Percentiles rank a stretch among this genome's conserved stretches.
Evolutionary conservation across 2,888 invertebrate species (phyloP).

Genomic region (Noctua pronuba): DNA sequence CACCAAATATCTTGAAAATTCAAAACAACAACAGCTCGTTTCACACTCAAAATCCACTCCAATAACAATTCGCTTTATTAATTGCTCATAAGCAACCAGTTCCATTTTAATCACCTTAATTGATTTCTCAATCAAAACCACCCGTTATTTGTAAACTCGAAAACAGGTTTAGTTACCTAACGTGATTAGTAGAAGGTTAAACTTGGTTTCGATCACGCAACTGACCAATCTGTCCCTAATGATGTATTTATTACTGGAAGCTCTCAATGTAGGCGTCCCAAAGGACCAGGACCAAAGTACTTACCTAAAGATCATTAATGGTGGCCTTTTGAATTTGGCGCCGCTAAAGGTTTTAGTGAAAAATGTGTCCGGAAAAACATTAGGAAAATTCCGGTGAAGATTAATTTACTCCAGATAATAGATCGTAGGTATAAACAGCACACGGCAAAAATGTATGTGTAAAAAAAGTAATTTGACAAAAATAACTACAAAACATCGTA

Average conservation of each 20-base stretch:
- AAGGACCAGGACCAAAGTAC: background rate
- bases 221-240: slow-evolving; percentile 37
- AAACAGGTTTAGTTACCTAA: slow-evolving; percentile 42
- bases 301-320: background rate
- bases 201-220: slow-evolving; percentile 37
- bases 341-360: background rate
- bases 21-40: slow-evolving; percentile 2
- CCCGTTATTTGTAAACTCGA: slow-evolving; percentile 35
- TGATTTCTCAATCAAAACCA: slow-evolving; percentile 39
- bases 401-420: background rate
- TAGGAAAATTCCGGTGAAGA: slow-evolving; percentile 5
- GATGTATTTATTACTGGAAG: slow-evolving; percentile 6
- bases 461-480: slow-evolving; percentile 10
- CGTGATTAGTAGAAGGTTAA: slow-evolving; percentile 42
- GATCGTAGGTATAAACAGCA: background rate
- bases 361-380: background rate
- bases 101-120: slow-evolving; percentile 35
- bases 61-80: slow-evolving; percentile 14
- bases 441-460: background rate
- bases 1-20: slow-evolving; percentile 4
- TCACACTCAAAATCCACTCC: slow-evolving; percentile 7
- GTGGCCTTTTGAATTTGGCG: slow-evolving; percentile 1
- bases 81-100: slow-evolving; percentile 22
- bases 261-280: background rate
- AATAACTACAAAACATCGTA: slow-evolving; percentile 15